Base-by-base conservation (phyloP, 2,113 vertebrate species). In the Gobiocypris rarus region DNA sequence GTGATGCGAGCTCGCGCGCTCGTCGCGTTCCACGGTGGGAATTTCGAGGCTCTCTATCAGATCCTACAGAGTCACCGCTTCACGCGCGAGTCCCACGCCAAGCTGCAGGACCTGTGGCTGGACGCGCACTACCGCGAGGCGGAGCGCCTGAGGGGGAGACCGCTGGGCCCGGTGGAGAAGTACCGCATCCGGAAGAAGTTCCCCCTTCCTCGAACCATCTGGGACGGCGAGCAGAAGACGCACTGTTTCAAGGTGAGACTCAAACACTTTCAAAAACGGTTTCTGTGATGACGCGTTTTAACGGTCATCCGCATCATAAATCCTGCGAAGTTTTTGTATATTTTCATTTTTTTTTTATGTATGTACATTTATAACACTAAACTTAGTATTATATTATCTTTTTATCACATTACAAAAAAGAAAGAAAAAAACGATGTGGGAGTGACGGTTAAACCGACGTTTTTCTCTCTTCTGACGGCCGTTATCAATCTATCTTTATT, bases 101-200 rank as follows among this genome's bases (percentile, higher is more conserved):
- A 95, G 81, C 92, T 95, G 4, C 95, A 95, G 79, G 94, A 94
- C 87, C 90, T 95, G 88, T 95, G 95, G 95, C 91, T 95, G 88
- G 93, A 95, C 85, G 94, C 94, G 83, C 95, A 95, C 83, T 95
- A 95, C 90, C 90, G 94, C 1, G 94, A 95, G 89, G 95, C 95
- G 13, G 95, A 95, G 89, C 88, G 94, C 75, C 93, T 95, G 14
- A 89, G 95, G 0, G 95, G 94, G 0, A 86, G 94, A 41, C 93
- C 94, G 0, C 92, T 95, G 77, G 94, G 95, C 0, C 94, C 95
- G 0, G 95, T 95, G 89, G 95, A 95, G 89, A 95, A 95, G 81
- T 95, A 95, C 89, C 92, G 94, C 14, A 95, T 95, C 82, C 94
- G 95, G 48, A 95, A 95, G 93, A 95, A 95, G 93, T 95, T 95